Conservation (phyloP, 2,888 invertebrate genomes). For the Folsomia candida region DNA sequence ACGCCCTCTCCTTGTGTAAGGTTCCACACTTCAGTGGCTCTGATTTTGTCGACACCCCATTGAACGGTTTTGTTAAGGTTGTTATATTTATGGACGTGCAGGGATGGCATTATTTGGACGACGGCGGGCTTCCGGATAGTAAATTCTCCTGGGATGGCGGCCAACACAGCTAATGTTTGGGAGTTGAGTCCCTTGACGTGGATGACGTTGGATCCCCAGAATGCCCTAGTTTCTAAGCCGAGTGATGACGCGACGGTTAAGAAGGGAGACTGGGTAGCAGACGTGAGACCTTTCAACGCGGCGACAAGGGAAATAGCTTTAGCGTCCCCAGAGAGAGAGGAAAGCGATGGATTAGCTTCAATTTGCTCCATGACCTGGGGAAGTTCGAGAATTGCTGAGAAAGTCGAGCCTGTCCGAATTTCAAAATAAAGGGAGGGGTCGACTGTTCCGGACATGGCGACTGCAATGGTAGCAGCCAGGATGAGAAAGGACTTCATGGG, state of each 20-base stretch:
- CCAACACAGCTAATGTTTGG: slow-evolving; percentile 9
- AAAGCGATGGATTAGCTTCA: no score
- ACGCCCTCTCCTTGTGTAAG: slow-evolving; percentile 19
- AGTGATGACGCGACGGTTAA: slow-evolving; percentile 7
- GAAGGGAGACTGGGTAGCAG: slow-evolving; percentile 17
- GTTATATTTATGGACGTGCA: neutral
- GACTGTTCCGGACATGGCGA: no score
- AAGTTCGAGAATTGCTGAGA: no score
- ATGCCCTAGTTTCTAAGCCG: slow-evolving; percentile 15
- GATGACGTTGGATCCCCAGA: slow-evolving; percentile 33
- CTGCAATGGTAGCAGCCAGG: no score
- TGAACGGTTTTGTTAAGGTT: slow-evolving; percentile 15
- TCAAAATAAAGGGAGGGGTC: no score
- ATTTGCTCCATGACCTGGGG: no score
- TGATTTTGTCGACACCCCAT: slow-evolving; percentile 22
- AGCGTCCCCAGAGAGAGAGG: no score
- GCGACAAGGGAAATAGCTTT: slow-evolving; percentile 22
- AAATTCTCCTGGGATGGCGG: slow-evolving; percentile 3
- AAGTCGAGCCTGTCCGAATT: no score
- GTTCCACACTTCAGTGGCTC: slow-evolving; percentile 24
- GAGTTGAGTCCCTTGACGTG: slow-evolving; percentile 11
- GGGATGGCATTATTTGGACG: neutral
- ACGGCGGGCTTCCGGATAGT: slow-evolving; percentile 26
- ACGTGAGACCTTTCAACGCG: slow-evolving; percentile 16
- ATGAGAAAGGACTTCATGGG: no score